Conservation (phyloP, 2,888 invertebrate species). For the Zygogramma bicolorata region DNA sequence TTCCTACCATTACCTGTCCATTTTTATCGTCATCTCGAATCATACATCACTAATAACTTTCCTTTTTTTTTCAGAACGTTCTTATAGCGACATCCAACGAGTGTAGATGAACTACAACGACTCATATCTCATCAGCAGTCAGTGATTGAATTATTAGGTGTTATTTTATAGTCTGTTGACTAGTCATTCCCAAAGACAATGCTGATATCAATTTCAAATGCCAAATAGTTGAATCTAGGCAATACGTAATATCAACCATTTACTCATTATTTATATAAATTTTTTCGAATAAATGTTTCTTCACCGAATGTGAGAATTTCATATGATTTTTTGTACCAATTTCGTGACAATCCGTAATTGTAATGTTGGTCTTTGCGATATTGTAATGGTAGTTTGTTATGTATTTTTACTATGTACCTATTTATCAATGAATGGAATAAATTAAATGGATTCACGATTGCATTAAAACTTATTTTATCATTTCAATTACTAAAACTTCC, state of each 20-base stretch:
- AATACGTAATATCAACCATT: not conserved
- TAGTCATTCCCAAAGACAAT: constrained; percentile 20
- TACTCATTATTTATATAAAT: not conserved
- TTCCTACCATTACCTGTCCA: no score
- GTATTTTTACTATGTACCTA: constrained; percentile 30
- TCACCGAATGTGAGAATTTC: not conserved
- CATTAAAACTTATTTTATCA: not conserved
- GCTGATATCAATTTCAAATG: not conserved
- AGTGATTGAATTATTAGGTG: not conserved
- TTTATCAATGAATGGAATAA: constrained; percentile 14
- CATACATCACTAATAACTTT: constrained; percentile 6
- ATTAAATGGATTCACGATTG: not conserved
- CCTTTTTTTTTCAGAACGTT: constrained; percentile 68
- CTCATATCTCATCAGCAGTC: constrained; percentile 9
- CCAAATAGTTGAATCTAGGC: constrained; percentile 11
- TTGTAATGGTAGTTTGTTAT: constrained; percentile 34
- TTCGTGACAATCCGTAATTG: constrained; percentile 34
- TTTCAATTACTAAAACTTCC: not conserved
- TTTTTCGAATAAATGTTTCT: not conserved
- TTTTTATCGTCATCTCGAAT: no score
- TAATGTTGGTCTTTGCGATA: constrained; percentile 25
- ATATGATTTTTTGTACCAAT: constrained; percentile 18
- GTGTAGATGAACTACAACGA: constrained; percentile 59
- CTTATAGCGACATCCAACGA: constrained; percentile 72
- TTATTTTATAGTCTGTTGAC: constrained; percentile 15